These are phyloP conservation scores for Clarias macrocephalus DNA, from an alignment of 2,113 vertebrate genomes.

Conservation along the genomic window DNA sequence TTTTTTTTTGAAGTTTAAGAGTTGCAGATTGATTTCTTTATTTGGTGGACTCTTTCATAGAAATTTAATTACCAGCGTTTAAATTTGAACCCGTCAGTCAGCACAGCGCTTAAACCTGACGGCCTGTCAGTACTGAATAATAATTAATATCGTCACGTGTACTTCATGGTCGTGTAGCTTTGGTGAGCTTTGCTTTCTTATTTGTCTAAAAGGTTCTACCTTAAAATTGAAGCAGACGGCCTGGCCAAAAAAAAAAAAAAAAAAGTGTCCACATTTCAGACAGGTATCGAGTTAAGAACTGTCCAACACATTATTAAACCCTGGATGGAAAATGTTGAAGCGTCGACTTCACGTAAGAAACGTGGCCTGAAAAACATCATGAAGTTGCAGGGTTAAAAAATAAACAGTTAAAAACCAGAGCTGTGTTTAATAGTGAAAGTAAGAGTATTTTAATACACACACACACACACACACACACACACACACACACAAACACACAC, in stretches of 20 bases:
- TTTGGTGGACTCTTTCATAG: not conserved
- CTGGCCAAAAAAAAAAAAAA: too few species aligned
- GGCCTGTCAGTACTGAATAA: not conserved
- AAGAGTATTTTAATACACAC: too few species aligned
- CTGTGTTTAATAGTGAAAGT: too few species aligned
- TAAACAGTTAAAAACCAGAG: too few species aligned
- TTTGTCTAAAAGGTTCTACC: not conserved
- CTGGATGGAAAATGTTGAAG: too few species aligned
- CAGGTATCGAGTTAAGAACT: not conserved
- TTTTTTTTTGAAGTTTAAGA: not conserved
- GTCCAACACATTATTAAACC: too few species aligned
- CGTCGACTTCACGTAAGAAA: too few species aligned
- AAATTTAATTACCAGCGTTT: not conserved
- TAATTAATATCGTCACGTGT: not conserved
- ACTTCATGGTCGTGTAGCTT: not conserved
- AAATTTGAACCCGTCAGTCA: slow-evolving; percentile 5
- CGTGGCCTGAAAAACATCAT: too few species aligned
- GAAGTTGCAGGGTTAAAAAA: too few species aligned
- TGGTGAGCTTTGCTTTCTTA: not conserved
- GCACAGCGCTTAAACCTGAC: not conserved
- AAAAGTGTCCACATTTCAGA: not conserved
- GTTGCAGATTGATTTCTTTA: not conserved
- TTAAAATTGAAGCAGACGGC: too few species aligned
- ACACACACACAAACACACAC: too few species aligned
- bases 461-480: too few species aligned